A percentile compares a stretch with the other conserved stretches of the same genome.
phyloP scores from a whole-genome alignment of 2,113 vertebrate species.

The Glaucidium brasilianum region DNA sequence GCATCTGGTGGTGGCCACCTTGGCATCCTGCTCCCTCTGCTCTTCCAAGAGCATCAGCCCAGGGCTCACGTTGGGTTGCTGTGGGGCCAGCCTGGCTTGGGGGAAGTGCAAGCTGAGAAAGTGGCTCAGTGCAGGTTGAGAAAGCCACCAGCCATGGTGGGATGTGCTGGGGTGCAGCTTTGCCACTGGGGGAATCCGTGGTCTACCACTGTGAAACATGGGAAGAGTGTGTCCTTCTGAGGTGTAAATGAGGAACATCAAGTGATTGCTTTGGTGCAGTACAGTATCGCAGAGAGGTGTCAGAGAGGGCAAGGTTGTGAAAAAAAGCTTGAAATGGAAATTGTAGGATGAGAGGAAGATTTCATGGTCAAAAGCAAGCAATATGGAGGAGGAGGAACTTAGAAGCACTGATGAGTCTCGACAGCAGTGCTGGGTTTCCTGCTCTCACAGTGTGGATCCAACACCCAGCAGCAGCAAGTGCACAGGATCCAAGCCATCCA shows the following conservation, averaged over 20 bases:
- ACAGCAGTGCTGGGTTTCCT: background rate
- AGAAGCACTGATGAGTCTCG: background rate
- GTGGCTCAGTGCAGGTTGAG: background rate
- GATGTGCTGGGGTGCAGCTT: background rate
- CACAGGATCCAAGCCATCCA: background rate
- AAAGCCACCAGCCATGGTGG: background rate
- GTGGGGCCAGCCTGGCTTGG: accelerated
- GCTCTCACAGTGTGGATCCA: accelerated
- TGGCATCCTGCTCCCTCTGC: accelerated
- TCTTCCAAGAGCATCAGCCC: background rate
- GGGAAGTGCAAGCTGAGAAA: background rate
- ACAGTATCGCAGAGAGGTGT: background rate
- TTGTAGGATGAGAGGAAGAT: background rate
- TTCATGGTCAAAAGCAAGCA: background rate
- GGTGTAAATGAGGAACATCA: background rate
- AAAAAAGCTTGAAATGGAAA: background rate
- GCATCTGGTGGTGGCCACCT: background rate
- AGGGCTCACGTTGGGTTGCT: accelerated
- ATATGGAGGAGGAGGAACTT: background rate
- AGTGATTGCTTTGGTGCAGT: background rate
- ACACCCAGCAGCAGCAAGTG: background rate
- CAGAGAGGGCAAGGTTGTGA: background rate
- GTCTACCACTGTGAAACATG: background rate
- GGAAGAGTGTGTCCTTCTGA: background rate
- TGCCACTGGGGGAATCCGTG: accelerated